Base-by-base conservation (phyloP, 2,113 vertebrate genomes). In the Crotophaga sulcirostris region DNA sequence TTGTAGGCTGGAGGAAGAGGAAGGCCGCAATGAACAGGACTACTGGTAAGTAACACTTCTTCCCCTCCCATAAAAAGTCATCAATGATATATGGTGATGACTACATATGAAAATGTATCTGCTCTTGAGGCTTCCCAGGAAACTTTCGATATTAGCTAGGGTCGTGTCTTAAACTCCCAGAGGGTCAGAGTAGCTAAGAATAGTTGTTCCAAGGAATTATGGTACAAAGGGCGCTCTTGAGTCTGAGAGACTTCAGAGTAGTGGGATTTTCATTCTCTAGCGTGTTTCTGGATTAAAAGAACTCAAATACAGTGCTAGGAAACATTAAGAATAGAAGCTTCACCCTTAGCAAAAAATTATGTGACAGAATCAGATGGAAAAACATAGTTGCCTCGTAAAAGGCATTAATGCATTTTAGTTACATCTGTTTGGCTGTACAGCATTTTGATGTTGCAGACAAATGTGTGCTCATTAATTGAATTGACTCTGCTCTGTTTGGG, bases 1-100 rank as follows among this genome's bases (percentile, higher is more conserved):
- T 97, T 96, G 75, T 96, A 97, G 96, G 95, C 96, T 96, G 96
- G 85, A 97, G 94, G 97, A 97, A 95, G 94, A 97, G 72, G 91
- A 96, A 73, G 93, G 96, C 97, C 85, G 38, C 92, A 72, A 24
- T 94, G 90, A 91, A 89, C 74, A 77, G 84, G 76, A 92, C 49
- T 95, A 85, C 33, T 5, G 97, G 97, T 97, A 95, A 97, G 97
- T 97, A 83, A 88, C 10, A 20, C 16, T 91, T 76, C 36, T 13
- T 49, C 51, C 67, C 14, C 13, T 91, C 68, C 68, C n/a, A 5
- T 84, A 40, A 70, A 66, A 92, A 93, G 14, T 70, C 44, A 24
- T 75, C 29, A 70, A 13, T 1, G 24, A 5, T 70, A 68, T 13
- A n/a, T 40, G 28, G 51, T 64, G 45, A 11, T 59, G 24, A 40